A percentile compares a stretch with the other conserved stretches of the same genome.
phyloP scores from a whole-genome alignment of 2,888 invertebrate genomes.

The Caenorhabditis sinica region DNA sequence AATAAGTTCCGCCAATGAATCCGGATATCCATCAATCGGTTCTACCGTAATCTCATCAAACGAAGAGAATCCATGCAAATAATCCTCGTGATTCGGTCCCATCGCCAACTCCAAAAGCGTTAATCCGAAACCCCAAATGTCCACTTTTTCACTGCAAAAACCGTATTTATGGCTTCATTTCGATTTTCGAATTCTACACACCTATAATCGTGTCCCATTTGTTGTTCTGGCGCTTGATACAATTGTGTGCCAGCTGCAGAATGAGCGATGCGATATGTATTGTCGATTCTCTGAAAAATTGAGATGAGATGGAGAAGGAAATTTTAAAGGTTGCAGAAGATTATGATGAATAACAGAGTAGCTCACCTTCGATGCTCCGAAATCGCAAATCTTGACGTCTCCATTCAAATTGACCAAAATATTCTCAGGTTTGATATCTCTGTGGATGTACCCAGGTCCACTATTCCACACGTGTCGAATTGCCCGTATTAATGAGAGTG shows the following conservation, averaged over 20 bases:
- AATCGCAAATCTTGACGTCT: slow-evolving; percentile 65
- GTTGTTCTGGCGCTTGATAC: slow-evolving; percentile 62
- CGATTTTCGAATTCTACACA: background rate
- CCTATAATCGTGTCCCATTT: slow-evolving; percentile 54
- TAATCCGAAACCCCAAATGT: slow-evolving; percentile 59
- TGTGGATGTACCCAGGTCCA: slow-evolving; percentile 65
- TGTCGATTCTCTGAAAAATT: slow-evolving; percentile 56
- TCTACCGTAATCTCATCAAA: slow-evolving; percentile 42
- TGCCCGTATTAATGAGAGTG: slow-evolving; percentile 54
- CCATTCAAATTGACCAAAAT: slow-evolving; percentile 55
- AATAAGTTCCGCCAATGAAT: slow-evolving; percentile 25
- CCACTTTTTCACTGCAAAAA: slow-evolving; percentile 61
- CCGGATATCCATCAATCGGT: slow-evolving; percentile 46
- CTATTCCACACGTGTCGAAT: slow-evolving; percentile 56
- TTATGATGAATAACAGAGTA: background rate
- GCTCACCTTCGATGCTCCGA: slow-evolving; percentile 55
- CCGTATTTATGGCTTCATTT: background rate
- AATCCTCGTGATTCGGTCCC: slow-evolving; percentile 49
- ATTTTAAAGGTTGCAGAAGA: background rate
- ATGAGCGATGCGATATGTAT: slow-evolving; percentile 39
- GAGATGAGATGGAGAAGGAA: background rate
- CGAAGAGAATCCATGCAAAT: slow-evolving; percentile 6
- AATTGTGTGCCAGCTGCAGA: slow-evolving; percentile 43
- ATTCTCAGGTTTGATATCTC: slow-evolving; percentile 68
- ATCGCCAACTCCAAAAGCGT: slow-evolving; percentile 58